Evolutionary conservation across 2,888 invertebrate species (phyloP).

Genomic region (Eristalis arbustorum): DNA sequence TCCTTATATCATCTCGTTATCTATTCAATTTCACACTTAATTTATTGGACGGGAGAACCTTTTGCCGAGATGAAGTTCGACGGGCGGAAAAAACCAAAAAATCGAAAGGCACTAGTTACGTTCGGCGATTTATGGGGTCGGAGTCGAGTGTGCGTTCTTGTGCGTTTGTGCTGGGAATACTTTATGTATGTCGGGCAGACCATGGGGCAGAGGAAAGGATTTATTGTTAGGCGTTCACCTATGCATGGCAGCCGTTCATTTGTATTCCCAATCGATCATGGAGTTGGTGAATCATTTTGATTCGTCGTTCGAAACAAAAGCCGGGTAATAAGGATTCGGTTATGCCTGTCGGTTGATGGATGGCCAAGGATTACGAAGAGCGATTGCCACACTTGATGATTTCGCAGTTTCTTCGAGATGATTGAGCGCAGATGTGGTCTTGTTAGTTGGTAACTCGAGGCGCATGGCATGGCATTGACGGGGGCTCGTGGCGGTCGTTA

Average conservation of each 20-base stretch:
- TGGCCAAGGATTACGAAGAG: slow-evolving; percentile 3
- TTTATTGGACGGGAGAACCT: slow-evolving; percentile 71
- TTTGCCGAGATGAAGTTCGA: slow-evolving; percentile 62
- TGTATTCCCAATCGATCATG: slow-evolving; percentile 42
- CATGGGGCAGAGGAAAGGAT: no score
- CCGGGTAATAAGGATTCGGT: slow-evolving; percentile 24
- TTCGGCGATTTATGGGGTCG: slow-evolving; percentile 49
- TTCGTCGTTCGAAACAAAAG: slow-evolving; percentile 7
- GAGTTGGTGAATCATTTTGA: slow-evolving; percentile 12
- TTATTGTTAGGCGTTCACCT: slow-evolving; percentile 37
- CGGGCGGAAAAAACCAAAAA: slow-evolving; percentile 57
- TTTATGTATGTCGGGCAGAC: slow-evolving; percentile 17
- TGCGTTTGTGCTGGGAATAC: slow-evolving; percentile 57
- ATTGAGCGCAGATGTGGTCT: background rate
- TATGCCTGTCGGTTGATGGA: slow-evolving; percentile 50
- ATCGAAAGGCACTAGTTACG: slow-evolving; percentile 51
- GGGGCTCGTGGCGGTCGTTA: background rate
- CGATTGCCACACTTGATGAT: background rate
- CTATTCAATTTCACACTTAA: slow-evolving; percentile 74
- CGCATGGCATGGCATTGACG: background rate
- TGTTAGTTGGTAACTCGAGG: background rate
- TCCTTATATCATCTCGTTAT: slow-evolving; percentile 70
- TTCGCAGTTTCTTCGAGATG: background rate
- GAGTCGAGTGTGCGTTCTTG: slow-evolving; percentile 30
- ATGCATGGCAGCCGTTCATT: slow-evolving; percentile 33